Evolutionary conservation across 1,140 invertebrate genomes (phyloP), one percentile per base, ranked within the genome.

Genomic region (Carcinoscorpius rotundicauda): DNA sequence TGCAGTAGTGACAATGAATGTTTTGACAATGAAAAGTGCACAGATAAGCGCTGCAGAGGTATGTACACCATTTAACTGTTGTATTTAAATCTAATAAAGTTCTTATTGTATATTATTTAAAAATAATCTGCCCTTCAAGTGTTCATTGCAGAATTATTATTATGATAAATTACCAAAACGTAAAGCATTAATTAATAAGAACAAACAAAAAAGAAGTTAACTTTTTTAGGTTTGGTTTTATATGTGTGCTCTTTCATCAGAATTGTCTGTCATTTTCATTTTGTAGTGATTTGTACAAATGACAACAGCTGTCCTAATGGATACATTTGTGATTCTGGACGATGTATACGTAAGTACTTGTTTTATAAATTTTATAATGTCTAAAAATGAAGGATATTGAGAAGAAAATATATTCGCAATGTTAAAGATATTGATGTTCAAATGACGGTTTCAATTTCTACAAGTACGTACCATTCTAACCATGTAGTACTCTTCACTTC

Each of bases 21-120:
- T 75, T 89, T 90, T n/a, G 81, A 88, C 63, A 93, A 94, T 74
- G 92, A 94, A 77, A 89, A 90, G 77, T 94, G 92, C 77, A 77
- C 89, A 3, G 81, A 82, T 70, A 85, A 84, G 63, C 85, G 84
- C 70, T 95, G 91, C 73, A 83, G 90, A 65, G 78, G 85, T 87
- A 80, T 85, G 59, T 50, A 60, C 29, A 60, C 29, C 29, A 11
- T 60, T 8, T 8, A 60, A 48, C 49, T 48, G 8, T 60, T 48
- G 1, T 60, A 48, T 60, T 61, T 51, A 49, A 29, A 29, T 29
- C 29, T 29, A 29, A 1, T 29, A 29, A 29, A 29, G 29, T 29
- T 29, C 29, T 29, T 29, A 29, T 29, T 29, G 29, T 29, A 0
- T 29, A 29, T 29, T 29, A 29, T 29, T 29, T 29, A 29, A 29